Base-by-base conservation (phyloP, 1,140 invertebrate species). In the Papilio polyxenes region DNA sequence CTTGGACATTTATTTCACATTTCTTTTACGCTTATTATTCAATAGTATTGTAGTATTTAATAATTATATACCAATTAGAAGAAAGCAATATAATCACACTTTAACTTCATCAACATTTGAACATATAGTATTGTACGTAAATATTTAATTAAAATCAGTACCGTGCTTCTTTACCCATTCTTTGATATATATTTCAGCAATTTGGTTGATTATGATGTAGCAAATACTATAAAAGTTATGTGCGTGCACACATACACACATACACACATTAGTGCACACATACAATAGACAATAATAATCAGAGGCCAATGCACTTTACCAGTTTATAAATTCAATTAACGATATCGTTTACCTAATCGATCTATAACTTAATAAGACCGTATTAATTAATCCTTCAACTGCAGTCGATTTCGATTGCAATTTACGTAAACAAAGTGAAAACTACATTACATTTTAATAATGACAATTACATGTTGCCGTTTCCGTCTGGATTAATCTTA, bases 1-100 rank as follows among this genome's bases (percentile, higher is more conserved):
- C 88, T 91, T 88, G 85, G 88, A 89, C 89, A 86, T 89, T 88
- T 89, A 88, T 90, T 87, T 90, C 83, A 85, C 84, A 87, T 86
- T 87, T 84, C 81, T 80, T 84, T 49, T 80, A 84, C 83, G 85
- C 84, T 83, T 85, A 83, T 77, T 83, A 84, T 83, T 31, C 23
- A 31, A 31, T 31, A 31, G 23, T 31, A 31, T 31, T 31, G 23
- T 31, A 31, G 23, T 31, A 31, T 1, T 1, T 1, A 31, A 31
- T 31, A 31, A 31, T 31, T 86, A 81, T 85, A 20, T 59, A 20
- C 17, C 85, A 83, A 87, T 85, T 84, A 86, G 81, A 81, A 84
- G 4, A 44, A 2, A 44, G 80, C 86, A 85, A 85, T 85, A 86
- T 82, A 83, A 83, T 78, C 76, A 62, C 59, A 62, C 9, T n/a